phyloP scores from a whole-genome alignment of 2,113 vertebrate genomes.

The Nyctereutes procyonoides region DNA sequence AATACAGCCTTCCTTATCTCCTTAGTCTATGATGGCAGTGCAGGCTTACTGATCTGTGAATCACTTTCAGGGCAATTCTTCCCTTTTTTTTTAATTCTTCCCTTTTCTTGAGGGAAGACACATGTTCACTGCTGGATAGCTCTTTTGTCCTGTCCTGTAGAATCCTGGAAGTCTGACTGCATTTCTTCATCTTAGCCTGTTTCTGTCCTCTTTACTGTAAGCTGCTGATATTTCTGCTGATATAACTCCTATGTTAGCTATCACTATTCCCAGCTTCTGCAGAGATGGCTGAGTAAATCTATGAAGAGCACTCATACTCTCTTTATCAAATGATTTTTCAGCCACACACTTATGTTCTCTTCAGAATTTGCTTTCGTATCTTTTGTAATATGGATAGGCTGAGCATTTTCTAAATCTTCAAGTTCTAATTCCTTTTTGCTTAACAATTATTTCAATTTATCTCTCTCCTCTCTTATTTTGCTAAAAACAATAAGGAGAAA shows the following conservation, averaged over 20 bases:
- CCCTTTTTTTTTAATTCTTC: neutral
- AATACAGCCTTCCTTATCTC: neutral
- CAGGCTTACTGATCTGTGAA: neutral
- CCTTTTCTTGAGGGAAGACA: neutral
- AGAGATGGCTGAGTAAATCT: slow-evolving; percentile 2
- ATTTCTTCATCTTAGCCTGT: neutral
- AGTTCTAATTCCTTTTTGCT: neutral
- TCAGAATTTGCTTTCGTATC: slow-evolving; percentile 9
- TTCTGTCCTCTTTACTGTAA: neutral
- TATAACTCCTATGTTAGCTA: neutral
- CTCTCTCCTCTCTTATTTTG: neutral
- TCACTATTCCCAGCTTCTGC: slow-evolving; percentile 4
- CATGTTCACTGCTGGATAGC: neutral
- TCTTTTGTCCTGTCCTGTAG: neutral
- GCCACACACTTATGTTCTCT: neutral
- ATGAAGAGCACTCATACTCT: neutral
- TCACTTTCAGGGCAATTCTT: neutral
- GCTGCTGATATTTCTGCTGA: neutral
- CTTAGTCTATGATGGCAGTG: neutral
- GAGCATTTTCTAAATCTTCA: neutral
- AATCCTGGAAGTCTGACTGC: neutral
- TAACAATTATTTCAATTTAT: neutral
- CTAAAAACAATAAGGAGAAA: neutral
- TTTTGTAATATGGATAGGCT: neutral
- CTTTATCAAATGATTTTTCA: slow-evolving; percentile 13